Percentiles rank a stretch among this genome's conserved stretches.
These are phyloP conservation scores for Parambassis ranga DNA, from an alignment of 2,797 vertebrate species.

Conservation along the genomic window DNA sequence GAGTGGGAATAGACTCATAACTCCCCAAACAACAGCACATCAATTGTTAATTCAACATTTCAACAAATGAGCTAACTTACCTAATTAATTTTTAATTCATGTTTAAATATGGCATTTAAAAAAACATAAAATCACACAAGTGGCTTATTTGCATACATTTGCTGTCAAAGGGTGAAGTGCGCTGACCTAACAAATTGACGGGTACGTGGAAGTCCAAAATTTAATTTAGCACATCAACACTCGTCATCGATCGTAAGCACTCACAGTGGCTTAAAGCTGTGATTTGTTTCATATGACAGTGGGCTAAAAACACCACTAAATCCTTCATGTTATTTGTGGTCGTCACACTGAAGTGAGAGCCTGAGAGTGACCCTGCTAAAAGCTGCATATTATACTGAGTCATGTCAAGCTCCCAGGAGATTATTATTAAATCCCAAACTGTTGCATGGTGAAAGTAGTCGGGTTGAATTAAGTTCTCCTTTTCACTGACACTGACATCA, in stretches of 20 bases:
- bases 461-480: background rate
- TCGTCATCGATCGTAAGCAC: too few species aligned
- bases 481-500: background rate
- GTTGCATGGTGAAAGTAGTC: background rate
- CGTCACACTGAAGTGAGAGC: background rate
- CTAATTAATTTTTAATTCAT: too few species aligned
- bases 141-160: too few species aligned
- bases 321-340: conserved; percentile 19
- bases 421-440: conserved; percentile 12
- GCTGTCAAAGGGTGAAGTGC: too few species aligned
- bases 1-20: background rate
- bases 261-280: background rate
- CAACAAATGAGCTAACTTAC: too few species aligned
- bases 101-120: too few species aligned
- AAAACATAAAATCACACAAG: too few species aligned
- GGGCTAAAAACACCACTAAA: background rate
- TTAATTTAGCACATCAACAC: too few species aligned
- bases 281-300: background rate
- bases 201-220: too few species aligned
- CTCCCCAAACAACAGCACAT: background rate
- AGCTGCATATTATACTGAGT: conserved; percentile 22
- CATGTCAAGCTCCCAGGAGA: conserved; percentile 9
- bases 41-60: background rate
- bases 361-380: conserved; percentile 13
- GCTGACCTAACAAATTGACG: too few species aligned